A percentile compares a stretch with the other conserved stretches of the same genome.
phyloP scores from a whole-genome alignment of 1,140 invertebrate species.

The Heliconius himera region DNA sequence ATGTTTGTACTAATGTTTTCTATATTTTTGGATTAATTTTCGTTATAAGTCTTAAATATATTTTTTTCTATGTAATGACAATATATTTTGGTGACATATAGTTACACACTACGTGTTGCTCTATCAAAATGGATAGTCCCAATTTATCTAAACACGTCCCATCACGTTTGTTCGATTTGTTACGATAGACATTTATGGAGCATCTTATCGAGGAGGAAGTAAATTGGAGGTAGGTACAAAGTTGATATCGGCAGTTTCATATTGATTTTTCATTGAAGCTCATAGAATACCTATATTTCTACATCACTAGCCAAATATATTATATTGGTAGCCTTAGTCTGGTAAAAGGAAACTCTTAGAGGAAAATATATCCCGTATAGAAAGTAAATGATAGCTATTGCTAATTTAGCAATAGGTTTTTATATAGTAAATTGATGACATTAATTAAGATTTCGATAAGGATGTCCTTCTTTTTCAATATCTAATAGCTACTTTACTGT shows the following conservation, averaged over 20 bases:
- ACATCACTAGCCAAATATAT: not conserved
- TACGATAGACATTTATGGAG: conserved; percentile 8
- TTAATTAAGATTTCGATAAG: no score
- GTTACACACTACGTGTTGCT: not conserved
- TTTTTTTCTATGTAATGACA: no score
- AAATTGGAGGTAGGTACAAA: not conserved
- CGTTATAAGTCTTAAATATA: no score
- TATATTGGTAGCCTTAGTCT: not conserved
- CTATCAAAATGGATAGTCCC: not conserved
- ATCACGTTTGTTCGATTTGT: conserved; percentile 12
- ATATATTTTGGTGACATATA: not conserved
- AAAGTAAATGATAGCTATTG: not conserved
- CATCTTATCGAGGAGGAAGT: conserved; percentile 3
- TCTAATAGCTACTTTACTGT: no score
- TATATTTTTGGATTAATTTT: no score
- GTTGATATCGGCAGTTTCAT: conserved; percentile 1
- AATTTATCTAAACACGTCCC: conserved; percentile 4
- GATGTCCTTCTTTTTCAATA: no score
- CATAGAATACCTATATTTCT: not conserved
- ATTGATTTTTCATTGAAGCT: conserved; percentile 5
- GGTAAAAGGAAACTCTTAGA: not conserved
- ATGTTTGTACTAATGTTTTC: no score
- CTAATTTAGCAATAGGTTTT: no score
- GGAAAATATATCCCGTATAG: not conserved
- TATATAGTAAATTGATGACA: no score